phyloP scores from a whole-genome alignment of 2,113 vertebrate species.

The Archocentrus centrarchus region DNA sequence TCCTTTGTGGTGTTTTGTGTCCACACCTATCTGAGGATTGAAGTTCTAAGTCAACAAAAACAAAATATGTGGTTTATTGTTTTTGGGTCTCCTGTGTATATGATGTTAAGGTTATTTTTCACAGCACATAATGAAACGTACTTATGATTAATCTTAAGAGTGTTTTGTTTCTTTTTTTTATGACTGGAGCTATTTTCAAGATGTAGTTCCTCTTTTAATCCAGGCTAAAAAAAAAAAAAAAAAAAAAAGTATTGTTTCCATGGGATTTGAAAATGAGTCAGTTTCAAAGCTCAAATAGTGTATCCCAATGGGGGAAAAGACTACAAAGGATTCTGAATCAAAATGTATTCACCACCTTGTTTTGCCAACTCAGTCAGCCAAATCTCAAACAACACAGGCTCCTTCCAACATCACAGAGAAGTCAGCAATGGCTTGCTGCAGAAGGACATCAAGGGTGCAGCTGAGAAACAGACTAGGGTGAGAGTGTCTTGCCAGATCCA shows the following conservation, averaged over 20 bases:
- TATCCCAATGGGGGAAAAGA: slow-evolving; percentile 67
- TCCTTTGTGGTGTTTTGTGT: slow-evolving; percentile 76
- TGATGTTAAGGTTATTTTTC: slow-evolving; percentile 74
- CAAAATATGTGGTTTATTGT: slow-evolving; percentile 71
- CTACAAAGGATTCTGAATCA: slow-evolving; percentile 73
- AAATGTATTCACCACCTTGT: slow-evolving; percentile 77
- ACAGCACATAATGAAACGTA: slow-evolving; percentile 67
- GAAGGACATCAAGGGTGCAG: slow-evolving; percentile 76
- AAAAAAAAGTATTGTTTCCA: slow-evolving; percentile 68
- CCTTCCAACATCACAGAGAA: slow-evolving; percentile 75
- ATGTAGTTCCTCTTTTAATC: slow-evolving; percentile 72
- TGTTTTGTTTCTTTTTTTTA: slow-evolving; percentile 69
- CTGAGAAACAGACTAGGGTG: slow-evolving; percentile 69
- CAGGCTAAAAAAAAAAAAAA: slow-evolving; percentile 42
- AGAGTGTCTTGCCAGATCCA: slow-evolving; percentile 74
- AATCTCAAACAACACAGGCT: slow-evolving; percentile 79
- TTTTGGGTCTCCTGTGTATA: slow-evolving; percentile 74
- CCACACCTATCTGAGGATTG: slow-evolving; percentile 73
- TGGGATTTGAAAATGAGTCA: slow-evolving; percentile 74
- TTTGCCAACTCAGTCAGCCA: slow-evolving; percentile 80
- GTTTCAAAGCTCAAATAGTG: slow-evolving; percentile 75
- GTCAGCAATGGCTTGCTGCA: slow-evolving; percentile 70
- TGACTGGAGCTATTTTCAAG: slow-evolving; percentile 74
- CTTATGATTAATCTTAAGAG: slow-evolving; percentile 74
- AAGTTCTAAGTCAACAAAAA: slow-evolving; percentile 78